Percentiles rank a stretch among this genome's conserved stretches.
phyloP scores from a whole-genome alignment of 2,888 invertebrate species.

The Trichopria drosophilae region DNA sequence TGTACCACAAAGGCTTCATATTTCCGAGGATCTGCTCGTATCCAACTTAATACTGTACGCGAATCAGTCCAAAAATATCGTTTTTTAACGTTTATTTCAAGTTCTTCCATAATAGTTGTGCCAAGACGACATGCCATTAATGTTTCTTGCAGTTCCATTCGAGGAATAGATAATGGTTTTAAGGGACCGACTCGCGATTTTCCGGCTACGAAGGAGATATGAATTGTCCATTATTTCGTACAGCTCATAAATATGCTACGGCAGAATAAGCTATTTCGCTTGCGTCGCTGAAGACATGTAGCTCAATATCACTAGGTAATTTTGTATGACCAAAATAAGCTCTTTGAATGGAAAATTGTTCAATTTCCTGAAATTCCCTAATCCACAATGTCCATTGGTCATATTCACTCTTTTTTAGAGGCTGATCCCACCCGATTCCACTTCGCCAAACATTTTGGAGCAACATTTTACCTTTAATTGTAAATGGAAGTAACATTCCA shows the following conservation, averaged over 20 bases:
- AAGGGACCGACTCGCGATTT: constrained; percentile 25
- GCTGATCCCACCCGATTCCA: constrained; percentile 33
- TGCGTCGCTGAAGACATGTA: neutral
- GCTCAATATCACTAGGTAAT: neutral
- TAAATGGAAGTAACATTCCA: constrained; percentile 37
- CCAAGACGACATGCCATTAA: neutral
- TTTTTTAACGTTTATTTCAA: neutral
- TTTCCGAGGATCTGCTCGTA: too few relatives aligned
- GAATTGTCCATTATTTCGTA: neutral
- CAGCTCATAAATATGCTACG: neutral
- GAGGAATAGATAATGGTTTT: constrained; percentile 2
- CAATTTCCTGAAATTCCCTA: constrained; percentile 28
- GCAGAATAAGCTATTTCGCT: neutral
- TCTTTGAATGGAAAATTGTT: constrained; percentile 13
- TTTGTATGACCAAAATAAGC: neutral
- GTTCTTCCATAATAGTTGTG: neutral
- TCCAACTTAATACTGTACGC: too few relatives aligned
- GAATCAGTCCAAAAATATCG: neutral
- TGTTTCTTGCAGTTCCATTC: constrained; percentile 10
- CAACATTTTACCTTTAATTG: constrained; percentile 35
- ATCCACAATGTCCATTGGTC: constrained; percentile 33
- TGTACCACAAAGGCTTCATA: too few relatives aligned
- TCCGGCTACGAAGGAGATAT: constrained; percentile 21
- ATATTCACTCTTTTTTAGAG: constrained; percentile 20
- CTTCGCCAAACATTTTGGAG: constrained; percentile 40